phyloP scores from a whole-genome alignment of 92 coral and sea anemone genomes.

The Porites rus region DNA sequence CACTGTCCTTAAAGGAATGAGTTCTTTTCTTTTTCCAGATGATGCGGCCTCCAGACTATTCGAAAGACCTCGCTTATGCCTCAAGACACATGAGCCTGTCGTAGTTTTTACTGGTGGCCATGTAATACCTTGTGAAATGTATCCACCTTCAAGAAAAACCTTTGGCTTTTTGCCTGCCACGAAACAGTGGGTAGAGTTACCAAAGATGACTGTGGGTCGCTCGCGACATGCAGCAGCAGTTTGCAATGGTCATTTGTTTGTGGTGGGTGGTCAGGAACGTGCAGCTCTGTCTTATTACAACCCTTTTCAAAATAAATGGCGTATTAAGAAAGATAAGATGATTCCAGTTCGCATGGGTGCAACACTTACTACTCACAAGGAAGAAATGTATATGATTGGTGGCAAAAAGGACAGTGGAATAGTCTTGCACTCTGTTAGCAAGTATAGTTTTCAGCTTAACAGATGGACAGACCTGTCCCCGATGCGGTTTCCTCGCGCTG shows the following conservation, averaged over 20 bases:
- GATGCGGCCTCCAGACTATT: not conserved
- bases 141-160: slow-evolving; percentile 39
- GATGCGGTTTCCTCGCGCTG: too few species aligned
- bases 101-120: slow-evolving; percentile 68
- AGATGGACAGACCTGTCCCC: too few species aligned
- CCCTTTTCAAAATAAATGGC: slow-evolving; percentile 68
- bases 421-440: too few species aligned
- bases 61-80: slow-evolving; percentile 55
- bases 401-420: too few species aligned
- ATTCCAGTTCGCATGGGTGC: slow-evolving; percentile 67
- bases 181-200: slow-evolving; percentile 52
- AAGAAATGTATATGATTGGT: too few species aligned
- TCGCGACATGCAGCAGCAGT: slow-evolving; percentile 71
- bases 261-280: slow-evolving; percentile 64
- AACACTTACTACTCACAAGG: too few species aligned
- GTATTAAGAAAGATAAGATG: slow-evolving; percentile 50
- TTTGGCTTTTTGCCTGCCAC: too few species aligned
- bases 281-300: slow-evolving; percentile 75
- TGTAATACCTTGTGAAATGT: slow-evolving; percentile 44
- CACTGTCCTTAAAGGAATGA: slow-evolving; percentile 64
- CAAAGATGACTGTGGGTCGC: slow-evolving; percentile 69
- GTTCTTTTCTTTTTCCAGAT: slow-evolving; percentile 39
- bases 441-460: too few species aligned
- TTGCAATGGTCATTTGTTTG: slow-evolving; percentile 61
- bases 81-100: slow-evolving; percentile 41